Evolutionary conservation across 2,888 invertebrate genomes (phyloP).

Genomic region (Drosophila emarginata): DNA sequence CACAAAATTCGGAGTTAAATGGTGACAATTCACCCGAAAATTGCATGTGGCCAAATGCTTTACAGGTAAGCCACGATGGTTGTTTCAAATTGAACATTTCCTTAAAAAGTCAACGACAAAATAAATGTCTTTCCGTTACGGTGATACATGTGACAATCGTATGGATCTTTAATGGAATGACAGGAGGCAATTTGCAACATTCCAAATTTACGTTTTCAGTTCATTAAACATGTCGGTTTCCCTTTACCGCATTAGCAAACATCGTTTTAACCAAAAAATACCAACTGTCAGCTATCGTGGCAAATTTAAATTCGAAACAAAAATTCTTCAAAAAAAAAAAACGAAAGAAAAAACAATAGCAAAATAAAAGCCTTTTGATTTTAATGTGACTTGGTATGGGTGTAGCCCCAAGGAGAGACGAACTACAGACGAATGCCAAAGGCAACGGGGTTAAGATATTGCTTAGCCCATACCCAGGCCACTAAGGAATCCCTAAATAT

Average conservation of each 20-base stretch:
- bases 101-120: background rate
- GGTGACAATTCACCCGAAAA: constrained; percentile 76
- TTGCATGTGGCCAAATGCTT: constrained; percentile 89
- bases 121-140: background rate
- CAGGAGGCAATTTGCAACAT: constrained; percentile 41
- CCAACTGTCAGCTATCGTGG: constrained; percentile 27
- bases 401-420: background rate
- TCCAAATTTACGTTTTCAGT: constrained; percentile 55
- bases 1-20: constrained; percentile 16
- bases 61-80: constrained; percentile 86
- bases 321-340: constrained; percentile 29
- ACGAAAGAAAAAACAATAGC: constrained; percentile 46
- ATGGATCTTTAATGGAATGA: constrained; percentile 12
- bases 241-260: constrained; percentile 31
- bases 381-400: constrained; percentile 11
- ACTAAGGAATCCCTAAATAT: constrained; percentile 21
- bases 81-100: background rate
- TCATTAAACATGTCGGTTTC: constrained; percentile 60
- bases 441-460: constrained; percentile 3
- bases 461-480: background rate
- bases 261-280: constrained; percentile 48
- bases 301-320: constrained; percentile 53
- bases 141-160: background rate
- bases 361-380: constrained; percentile 44
- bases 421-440: constrained; percentile 7